A percentile compares a stretch with the other conserved stretches of the same genome.
phyloP scores from a whole-genome alignment of 2,888 invertebrate species.

The Catotricha subobsoleta region DNA sequence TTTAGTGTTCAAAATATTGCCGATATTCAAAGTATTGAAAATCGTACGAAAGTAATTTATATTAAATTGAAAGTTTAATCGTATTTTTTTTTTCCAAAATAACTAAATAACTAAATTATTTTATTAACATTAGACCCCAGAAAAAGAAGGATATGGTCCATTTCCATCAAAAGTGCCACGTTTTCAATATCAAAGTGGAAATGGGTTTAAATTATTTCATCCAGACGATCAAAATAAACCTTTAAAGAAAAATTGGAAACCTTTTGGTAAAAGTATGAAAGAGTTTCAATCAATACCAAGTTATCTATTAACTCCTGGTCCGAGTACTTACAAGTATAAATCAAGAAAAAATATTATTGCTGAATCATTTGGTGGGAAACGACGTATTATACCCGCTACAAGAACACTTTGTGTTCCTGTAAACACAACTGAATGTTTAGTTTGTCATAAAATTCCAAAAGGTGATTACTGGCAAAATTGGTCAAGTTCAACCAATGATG shows the following conservation, averaged over 20 bases:
- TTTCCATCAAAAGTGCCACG: background rate
- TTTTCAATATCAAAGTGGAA: background rate
- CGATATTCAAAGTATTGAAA: no score
- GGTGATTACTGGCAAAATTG: slow-evolving; percentile 18
- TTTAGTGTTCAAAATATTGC: background rate
- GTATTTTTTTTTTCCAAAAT: no score
- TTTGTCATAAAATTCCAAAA: slow-evolving; percentile 18
- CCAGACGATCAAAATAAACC: background rate
- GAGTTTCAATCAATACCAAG: no score
- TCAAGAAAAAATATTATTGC: slow-evolving; percentile 15
- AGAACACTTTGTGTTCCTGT: slow-evolving; percentile 18
- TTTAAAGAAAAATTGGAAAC: background rate
- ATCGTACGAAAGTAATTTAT: no score
- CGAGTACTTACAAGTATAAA: slow-evolving; percentile 13
- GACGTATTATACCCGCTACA: slow-evolving; percentile 19
- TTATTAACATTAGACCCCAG: no score
- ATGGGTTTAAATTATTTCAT: background rate
- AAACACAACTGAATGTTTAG: slow-evolving; percentile 17
- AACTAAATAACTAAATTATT: no score
- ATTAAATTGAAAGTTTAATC: no score
- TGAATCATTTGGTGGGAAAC: slow-evolving; percentile 18
- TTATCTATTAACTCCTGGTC: no score
- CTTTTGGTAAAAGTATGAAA: background rate
- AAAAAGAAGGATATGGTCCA: background rate
- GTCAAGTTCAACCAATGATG: background rate